A percentile compares a stretch with the other conserved stretches of the same genome.
Evolutionary conservation across 2,797 vertebrate genomes (phyloP).

Genomic region (Anguilla megastoma): DNA sequence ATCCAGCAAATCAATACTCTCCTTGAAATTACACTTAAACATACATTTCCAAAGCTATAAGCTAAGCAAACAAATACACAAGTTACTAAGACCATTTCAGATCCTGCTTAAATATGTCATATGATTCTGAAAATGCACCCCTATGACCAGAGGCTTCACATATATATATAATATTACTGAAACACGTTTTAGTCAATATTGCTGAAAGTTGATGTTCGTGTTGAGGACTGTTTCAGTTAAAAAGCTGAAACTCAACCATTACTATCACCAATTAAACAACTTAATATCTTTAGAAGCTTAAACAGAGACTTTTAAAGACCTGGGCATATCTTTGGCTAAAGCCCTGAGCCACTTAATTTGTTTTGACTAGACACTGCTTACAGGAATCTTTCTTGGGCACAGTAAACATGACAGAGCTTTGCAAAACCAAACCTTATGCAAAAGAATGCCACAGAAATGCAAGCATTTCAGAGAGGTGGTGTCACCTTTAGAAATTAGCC

Average conservation of each 20-base stretch:
- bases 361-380: neutral
- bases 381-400: neutral
- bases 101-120: neutral
- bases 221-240: neutral
- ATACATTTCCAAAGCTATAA: too few relatives aligned
- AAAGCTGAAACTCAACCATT: neutral
- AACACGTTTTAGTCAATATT: neutral
- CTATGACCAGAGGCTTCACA: neutral
- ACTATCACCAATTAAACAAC: neutral
- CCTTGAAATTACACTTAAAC: too few relatives aligned
- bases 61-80: neutral
- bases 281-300: neutral
- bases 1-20: too few relatives aligned
- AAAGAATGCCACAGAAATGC: neutral
- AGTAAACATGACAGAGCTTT: conserved; percentile 1
- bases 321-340: neutral
- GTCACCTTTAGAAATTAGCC: neutral
- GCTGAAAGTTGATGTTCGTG: neutral
- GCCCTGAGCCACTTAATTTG: neutral
- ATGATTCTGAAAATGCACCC: neutral
- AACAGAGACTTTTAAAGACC: neutral
- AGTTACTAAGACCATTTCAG: neutral
- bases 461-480: neutral
- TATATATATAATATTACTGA: neutral
- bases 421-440: neutral